Conservation (phyloP, 2,797 vertebrate species). For the Syngnathus acus region DNA sequence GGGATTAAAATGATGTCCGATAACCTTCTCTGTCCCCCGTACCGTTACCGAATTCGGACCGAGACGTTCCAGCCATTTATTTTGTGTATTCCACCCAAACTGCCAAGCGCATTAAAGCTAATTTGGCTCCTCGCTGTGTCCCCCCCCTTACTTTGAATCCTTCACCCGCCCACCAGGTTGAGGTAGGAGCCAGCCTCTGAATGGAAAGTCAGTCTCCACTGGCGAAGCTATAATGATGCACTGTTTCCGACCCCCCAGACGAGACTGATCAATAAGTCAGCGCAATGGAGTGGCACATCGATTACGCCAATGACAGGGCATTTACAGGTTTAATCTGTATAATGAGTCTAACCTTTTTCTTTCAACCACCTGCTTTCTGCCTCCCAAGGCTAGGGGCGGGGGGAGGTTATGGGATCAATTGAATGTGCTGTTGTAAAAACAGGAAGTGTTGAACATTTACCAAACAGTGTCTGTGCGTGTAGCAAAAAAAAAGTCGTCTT, state of each 20-base stretch:
- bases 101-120: not conserved
- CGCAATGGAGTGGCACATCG: constrained; percentile 73
- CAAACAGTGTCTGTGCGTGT: constrained; percentile 19
- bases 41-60: not conserved
- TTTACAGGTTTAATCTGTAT: constrained; percentile 77
- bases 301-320: constrained; percentile 70
- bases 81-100: not conserved
- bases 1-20: not conserved
- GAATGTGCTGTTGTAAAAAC: constrained; percentile 20
- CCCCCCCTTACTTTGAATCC: not conserved
- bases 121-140: constrained; percentile 1
- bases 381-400: constrained; percentile 28
- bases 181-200: constrained; percentile 2
- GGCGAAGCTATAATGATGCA: constrained; percentile 53
- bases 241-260: constrained; percentile 54
- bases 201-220: constrained; percentile 25
- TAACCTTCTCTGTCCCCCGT: constrained; percentile 1
- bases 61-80: not conserved
- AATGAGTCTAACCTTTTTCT: constrained; percentile 72
- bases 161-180: constrained; percentile 6
- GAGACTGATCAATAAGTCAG: constrained; percentile 71
- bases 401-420: constrained; percentile 31
- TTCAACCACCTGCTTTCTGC: constrained; percentile 52
- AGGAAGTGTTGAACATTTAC: constrained; percentile 27
- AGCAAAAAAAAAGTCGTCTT: not conserved